Percentiles rank a stretch among this genome's conserved stretches.
phyloP scores from a whole-genome alignment of 2,888 invertebrate genomes.

The Scaptomyza cyrtandrae region DNA sequence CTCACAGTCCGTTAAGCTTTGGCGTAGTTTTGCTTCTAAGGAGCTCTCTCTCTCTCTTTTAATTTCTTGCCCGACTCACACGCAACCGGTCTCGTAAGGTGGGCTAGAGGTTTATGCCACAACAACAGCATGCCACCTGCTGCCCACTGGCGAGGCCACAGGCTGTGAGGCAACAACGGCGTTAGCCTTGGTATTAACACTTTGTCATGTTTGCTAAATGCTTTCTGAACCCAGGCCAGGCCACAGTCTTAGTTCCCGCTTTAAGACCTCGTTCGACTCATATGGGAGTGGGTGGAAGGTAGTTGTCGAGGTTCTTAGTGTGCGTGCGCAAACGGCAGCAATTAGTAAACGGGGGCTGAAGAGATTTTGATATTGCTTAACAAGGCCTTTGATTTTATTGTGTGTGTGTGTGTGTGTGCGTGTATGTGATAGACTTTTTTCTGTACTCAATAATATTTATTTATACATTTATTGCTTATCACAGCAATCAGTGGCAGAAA shows the following conservation, averaged over 20 bases:
- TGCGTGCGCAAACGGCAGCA: slow-evolving; percentile 60
- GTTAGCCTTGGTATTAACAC: slow-evolving; percentile 74
- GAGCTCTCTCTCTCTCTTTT: slow-evolving; percentile 49
- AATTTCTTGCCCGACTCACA: slow-evolving; percentile 55
- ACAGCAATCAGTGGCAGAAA: slow-evolving; percentile 72
- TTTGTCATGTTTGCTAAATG: slow-evolving; percentile 77
- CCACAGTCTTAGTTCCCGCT: slow-evolving; percentile 13
- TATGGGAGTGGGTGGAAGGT: neutral
- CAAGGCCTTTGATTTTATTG: slow-evolving; percentile 66
- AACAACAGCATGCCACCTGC: slow-evolving; percentile 22
- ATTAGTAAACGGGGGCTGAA: slow-evolving; percentile 55
- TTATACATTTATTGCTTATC: slow-evolving; percentile 80
- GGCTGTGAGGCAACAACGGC: slow-evolving; percentile 33
- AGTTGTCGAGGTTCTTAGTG: slow-evolving; percentile 19
- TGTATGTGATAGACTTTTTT: slow-evolving; percentile 43
- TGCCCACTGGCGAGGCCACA: slow-evolving; percentile 13
- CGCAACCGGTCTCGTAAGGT: slow-evolving; percentile 64
- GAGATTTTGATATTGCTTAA: slow-evolving; percentile 63
- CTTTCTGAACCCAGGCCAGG: slow-evolving; percentile 49
- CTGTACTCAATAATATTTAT: slow-evolving; percentile 75
- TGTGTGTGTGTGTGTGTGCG: slow-evolving; percentile 13
- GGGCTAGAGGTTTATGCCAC: slow-evolving; percentile 2
- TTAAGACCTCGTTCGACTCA: neutral
- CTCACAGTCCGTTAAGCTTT: slow-evolving; percentile 42
- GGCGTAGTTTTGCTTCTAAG: slow-evolving; percentile 54